Evolutionary conservation across 2,113 vertebrate genomes (phyloP).

Genomic region (Alligator sinensis): DNA sequence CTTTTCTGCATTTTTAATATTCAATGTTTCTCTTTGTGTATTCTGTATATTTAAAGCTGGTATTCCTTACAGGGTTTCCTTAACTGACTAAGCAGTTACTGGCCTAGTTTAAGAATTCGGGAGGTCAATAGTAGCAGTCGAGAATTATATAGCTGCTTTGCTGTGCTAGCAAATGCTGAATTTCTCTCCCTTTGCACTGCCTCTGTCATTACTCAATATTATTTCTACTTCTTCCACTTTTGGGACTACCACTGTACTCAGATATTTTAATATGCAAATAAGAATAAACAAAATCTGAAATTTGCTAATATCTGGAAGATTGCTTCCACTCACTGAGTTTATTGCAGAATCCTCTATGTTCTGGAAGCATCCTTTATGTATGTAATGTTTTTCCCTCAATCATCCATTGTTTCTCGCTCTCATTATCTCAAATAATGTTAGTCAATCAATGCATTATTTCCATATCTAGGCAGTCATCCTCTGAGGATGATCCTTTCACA

Average conservation of each 20-base stretch:
- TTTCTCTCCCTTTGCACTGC: neutral
- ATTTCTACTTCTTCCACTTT: neutral
- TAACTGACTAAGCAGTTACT: neutral
- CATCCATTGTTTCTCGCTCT: neutral
- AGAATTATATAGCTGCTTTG: neutral
- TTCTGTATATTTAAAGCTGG: neutral
- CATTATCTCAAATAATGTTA: neutral
- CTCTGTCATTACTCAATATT: neutral
- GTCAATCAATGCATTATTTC: neutral
- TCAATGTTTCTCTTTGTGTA: neutral
- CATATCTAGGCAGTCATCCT: neutral
- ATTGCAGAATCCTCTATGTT: neutral
- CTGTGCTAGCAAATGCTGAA: neutral
- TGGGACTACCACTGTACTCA: neutral
- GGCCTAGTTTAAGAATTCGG: neutral
- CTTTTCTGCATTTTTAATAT: neutral
- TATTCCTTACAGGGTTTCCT: neutral
- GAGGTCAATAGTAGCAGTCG: neutral
- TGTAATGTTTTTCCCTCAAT: neutral
- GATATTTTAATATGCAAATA: neutral
- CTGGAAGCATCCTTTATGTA: neutral
- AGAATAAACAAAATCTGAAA: no score
- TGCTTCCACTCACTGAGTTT: neutral
- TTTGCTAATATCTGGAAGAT: neutral
- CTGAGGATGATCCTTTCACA: neutral